Percentiles rank a stretch among this genome's conserved stretches.
Evolutionary conservation across 2,888 invertebrate species (phyloP).

Genomic region (Anoplius nigerrimus): DNA sequence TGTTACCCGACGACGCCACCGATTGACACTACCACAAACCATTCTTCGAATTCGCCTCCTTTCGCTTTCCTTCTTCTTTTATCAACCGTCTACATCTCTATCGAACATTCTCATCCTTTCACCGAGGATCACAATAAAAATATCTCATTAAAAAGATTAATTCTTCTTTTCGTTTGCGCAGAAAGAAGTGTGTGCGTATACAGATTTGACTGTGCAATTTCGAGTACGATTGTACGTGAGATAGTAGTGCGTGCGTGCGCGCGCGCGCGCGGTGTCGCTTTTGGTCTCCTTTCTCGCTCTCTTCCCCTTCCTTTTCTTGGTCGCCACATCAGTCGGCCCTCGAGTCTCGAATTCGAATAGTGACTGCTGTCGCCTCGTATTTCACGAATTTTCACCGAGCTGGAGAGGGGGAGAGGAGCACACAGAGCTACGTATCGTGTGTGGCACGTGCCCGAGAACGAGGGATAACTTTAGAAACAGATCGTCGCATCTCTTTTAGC

Average conservation of each 20-base stretch:
- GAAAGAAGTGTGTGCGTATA: too few species aligned
- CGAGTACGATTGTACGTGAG: background rate
- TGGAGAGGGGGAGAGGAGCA: constrained; percentile 14
- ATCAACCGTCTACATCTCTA: too few species aligned
- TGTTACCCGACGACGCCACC: background rate
- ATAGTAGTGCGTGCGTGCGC: background rate
- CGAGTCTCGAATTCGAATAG: background rate
- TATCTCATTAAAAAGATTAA: too few species aligned
- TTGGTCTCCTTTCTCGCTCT: too few species aligned
- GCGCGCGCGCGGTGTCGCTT: background rate
- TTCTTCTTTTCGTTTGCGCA: too few species aligned
- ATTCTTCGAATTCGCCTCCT: too few species aligned
- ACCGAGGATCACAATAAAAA: too few species aligned
- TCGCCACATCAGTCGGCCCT: background rate
- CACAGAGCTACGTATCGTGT: constrained; percentile 28
- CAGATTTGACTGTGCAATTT: too few species aligned
- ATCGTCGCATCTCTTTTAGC: constrained; percentile 71
- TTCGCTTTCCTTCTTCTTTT: too few species aligned
- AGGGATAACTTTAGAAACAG: constrained; percentile 72
- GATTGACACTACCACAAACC: too few species aligned
- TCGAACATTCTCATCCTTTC: too few species aligned
- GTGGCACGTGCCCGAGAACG: constrained; percentile 58
- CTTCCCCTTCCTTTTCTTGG: too few species aligned
- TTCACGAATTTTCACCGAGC: constrained; percentile 40
- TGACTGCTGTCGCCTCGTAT: constrained; percentile 16